phyloP scores from a whole-genome alignment of 1,140 invertebrate genomes.

The Papilio glaucus region DNA sequence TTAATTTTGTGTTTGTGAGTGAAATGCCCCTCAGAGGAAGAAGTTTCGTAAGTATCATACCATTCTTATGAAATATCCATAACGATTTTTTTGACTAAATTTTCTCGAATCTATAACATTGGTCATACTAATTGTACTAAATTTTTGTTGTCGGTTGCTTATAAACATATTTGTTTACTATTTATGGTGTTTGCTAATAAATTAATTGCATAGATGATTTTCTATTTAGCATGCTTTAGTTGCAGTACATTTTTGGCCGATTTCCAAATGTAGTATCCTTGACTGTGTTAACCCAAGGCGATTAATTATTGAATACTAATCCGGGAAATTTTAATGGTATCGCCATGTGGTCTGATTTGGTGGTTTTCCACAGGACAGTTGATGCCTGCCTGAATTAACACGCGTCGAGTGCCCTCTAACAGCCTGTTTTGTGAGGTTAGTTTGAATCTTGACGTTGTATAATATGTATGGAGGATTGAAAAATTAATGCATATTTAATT shows the following conservation, averaged over 20 bases:
- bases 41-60: slow-evolving; percentile 72
- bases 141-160: not conserved
- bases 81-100: slow-evolving; percentile 42
- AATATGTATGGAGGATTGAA: slow-evolving; percentile 40
- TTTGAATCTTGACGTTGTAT: slow-evolving; percentile 54
- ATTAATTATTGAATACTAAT: slow-evolving; percentile 62
- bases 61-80: slow-evolving; percentile 41
- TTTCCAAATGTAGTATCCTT: slow-evolving; percentile 76
- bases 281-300: slow-evolving; percentile 67
- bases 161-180: slow-evolving; percentile 54
- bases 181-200: slow-evolving; percentile 43
- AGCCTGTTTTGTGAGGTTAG: slow-evolving; percentile 80
- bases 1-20: slow-evolving; percentile 50
- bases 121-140: slow-evolving; percentile 40
- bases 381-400: slow-evolving; percentile 73
- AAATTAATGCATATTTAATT: slow-evolving; percentile 33
- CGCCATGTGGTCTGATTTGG: slow-evolving; percentile 63
- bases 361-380: slow-evolving; percentile 78
- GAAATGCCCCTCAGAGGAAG: slow-evolving; percentile 77
- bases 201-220: slow-evolving; percentile 65
- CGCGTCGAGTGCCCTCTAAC: slow-evolving; percentile 79
- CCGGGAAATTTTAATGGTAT: slow-evolving; percentile 55
- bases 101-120: slow-evolving; percentile 12
- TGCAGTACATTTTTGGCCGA: slow-evolving; percentile 72
- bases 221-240: slow-evolving; percentile 70